Evolutionary conservation across 2,888 invertebrate genomes (phyloP), one percentile per base, ranked within the genome.

Genomic region (Synergus japonicus): DNA sequence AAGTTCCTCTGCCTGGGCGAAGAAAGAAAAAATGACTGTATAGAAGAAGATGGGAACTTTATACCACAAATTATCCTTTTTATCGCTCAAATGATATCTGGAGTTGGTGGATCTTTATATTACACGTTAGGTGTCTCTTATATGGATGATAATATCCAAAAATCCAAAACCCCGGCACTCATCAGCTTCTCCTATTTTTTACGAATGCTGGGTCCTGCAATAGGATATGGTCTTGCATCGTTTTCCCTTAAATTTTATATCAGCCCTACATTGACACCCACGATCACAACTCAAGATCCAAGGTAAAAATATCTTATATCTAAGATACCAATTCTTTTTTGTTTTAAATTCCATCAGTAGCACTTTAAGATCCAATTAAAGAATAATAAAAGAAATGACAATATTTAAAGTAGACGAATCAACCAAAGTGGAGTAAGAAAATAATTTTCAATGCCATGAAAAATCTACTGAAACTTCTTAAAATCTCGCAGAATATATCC

Each of bases 111-210:
- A 54, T 94, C 95, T 0, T 91, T 96, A 0, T 96, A 95, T 88
- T 95, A 95, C 86, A 95, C 95, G 0, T 92, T 96, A 15, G 96
- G 96, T 4, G 94, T 95, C 0, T 94, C 96, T 1, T 96, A 96
- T 88, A 95, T 96, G 95, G 96, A 96, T 88, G 96, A 96, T 87
- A 96, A 96, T 87, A 95, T 95, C n/a, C 95, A 95, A 86, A 95
- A 95, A 88, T 95, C 95, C 4, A 95, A 95, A 88, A 95, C 96
- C 0, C 95, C 96, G n/a, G 94, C 94, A 2, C 91, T 96, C 63
- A 93, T 96, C 81, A 95, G 96, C 92, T 93, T 95, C 76, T 95
- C 95, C 0, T 95, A 95, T 85, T 95, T 95, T 86, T 90, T 96
- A 83, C 92, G 95, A 73, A 95, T 95, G 94, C 87, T 96, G 87